These are phyloP conservation scores for Leptopilina drosophilae DNA, from an alignment of 2,888 invertebrate species.

Conservation along the genomic window DNA sequence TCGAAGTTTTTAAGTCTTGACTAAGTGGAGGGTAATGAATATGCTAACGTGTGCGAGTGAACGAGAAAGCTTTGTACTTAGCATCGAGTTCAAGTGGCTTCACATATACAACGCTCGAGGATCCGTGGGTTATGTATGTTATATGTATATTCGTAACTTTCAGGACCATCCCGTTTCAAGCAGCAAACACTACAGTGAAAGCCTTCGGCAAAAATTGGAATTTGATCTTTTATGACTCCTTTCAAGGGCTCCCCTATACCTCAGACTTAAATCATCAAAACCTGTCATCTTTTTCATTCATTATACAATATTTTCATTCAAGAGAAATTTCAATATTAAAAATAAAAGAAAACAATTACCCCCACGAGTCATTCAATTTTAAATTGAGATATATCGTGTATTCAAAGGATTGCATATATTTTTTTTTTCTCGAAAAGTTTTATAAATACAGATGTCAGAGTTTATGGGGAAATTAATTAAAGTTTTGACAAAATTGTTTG, in stretches of 20 bases:
- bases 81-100: constrained; percentile 69
- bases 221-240: constrained; percentile 41
- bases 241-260: constrained; percentile 19
- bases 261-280: constrained; percentile 36
- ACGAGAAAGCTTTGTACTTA: constrained; percentile 71
- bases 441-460: too few relatives aligned
- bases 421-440: too few relatives aligned
- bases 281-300: constrained; percentile 6
- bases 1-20: constrained; percentile 63
- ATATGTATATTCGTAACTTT: constrained; percentile 12
- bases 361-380: neutral
- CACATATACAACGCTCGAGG: constrained; percentile 26
- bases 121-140: constrained; percentile 41
- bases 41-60: constrained; percentile 73
- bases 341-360: neutral
- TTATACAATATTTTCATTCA: neutral
- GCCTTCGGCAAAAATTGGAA: constrained; percentile 25
- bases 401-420: too few relatives aligned
- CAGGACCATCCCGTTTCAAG: constrained; percentile 38
- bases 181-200: constrained; percentile 25
- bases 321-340: neutral
- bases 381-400: neutral
- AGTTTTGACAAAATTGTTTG: neutral
- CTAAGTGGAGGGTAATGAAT: constrained; percentile 74
- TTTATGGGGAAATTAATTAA: too few relatives aligned